These are phyloP conservation scores for Danionella cerebrum DNA, from an alignment of 2,113 vertebrate genomes.

Conservation along the genomic window DNA sequence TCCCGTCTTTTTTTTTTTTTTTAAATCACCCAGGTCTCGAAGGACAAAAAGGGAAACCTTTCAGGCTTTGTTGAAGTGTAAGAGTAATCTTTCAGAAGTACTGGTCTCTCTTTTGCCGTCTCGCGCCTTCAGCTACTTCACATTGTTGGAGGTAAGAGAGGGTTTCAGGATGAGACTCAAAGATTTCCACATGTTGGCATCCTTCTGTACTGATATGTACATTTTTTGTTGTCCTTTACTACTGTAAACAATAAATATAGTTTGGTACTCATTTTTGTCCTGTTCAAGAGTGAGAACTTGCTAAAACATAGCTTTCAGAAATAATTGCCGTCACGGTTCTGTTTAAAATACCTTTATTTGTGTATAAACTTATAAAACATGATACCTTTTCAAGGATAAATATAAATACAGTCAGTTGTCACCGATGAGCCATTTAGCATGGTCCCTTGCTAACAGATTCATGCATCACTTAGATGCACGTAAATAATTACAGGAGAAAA, in stretches of 20 bases:
- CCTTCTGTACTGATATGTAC: constrained; percentile 75
- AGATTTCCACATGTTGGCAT: constrained; percentile 55
- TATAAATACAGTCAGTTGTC: constrained; percentile 27
- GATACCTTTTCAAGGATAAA: not conserved
- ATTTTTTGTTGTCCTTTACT: constrained; percentile 76
- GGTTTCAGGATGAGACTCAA: constrained; percentile 42
- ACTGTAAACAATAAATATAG: constrained; percentile 83
- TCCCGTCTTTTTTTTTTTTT: not conserved
- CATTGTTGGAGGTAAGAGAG: constrained; percentile 30
- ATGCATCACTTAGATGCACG: too few relatives aligned
- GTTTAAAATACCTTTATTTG: too few relatives aligned
- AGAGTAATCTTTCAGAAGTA: too few relatives aligned
- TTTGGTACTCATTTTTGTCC: constrained; percentile 66
- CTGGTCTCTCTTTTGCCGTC: not conserved
- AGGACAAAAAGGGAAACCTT: not conserved
- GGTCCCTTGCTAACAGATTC: too few relatives aligned
- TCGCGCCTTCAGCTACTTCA: constrained; percentile 4
- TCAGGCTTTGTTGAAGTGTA: not conserved
- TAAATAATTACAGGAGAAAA: too few relatives aligned
- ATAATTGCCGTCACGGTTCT: too few relatives aligned
- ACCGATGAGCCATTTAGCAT: not conserved
- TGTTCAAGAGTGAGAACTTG: too few relatives aligned
- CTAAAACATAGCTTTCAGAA: too few relatives aligned
- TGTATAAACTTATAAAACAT: constrained; percentile 12
- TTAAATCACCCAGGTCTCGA: not conserved